A percentile compares a stretch with the other conserved stretches of the same genome.
These are phyloP conservation scores for Drosophila persimilis DNA, from an alignment of 1,140 invertebrate species.

Conservation along the genomic window DNA sequence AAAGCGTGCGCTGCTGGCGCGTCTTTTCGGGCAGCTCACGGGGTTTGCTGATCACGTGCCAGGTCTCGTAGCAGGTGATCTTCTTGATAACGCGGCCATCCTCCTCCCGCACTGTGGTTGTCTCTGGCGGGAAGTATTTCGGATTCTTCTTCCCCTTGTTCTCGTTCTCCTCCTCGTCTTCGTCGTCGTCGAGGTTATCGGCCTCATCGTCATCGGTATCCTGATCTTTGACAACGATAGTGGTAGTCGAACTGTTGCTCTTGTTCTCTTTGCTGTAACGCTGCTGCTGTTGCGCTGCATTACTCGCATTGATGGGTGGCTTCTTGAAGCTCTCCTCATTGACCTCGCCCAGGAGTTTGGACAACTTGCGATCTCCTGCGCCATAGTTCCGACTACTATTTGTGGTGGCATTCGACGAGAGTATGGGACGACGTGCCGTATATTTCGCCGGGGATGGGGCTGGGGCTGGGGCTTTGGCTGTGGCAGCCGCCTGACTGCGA, in stretches of 20 bases:
- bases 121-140: constrained; percentile 70
- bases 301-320: constrained; percentile 34
- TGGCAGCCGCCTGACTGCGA: constrained; percentile 1
- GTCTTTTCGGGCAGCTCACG: constrained; percentile 26
- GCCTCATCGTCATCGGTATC: not conserved
- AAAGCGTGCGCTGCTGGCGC: constrained; percentile 62
- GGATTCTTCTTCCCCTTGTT: constrained; percentile 2
- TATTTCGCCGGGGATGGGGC: not conserved
- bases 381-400: constrained; percentile 41
- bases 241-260: not conserved
- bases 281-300: not conserved
- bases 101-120: constrained; percentile 69
- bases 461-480: too few species aligned
- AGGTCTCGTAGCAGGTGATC: constrained; percentile 82
- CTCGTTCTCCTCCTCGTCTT: not conserved
- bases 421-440: constrained; percentile 27
- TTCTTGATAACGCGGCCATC: constrained; percentile 81
- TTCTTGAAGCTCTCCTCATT: constrained; percentile 62
- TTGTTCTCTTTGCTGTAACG: constrained; percentile 31
- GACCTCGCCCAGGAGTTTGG: constrained; percentile 48
- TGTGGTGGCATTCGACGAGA: constrained; percentile 45
- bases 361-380: constrained; percentile 43
- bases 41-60: constrained; percentile 77
- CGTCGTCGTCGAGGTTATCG: not conserved
- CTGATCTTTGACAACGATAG: constrained; percentile 1